These are phyloP conservation scores for Regulus satrapa DNA, from an alignment of 2,113 vertebrate species.

Conservation along the genomic window DNA sequence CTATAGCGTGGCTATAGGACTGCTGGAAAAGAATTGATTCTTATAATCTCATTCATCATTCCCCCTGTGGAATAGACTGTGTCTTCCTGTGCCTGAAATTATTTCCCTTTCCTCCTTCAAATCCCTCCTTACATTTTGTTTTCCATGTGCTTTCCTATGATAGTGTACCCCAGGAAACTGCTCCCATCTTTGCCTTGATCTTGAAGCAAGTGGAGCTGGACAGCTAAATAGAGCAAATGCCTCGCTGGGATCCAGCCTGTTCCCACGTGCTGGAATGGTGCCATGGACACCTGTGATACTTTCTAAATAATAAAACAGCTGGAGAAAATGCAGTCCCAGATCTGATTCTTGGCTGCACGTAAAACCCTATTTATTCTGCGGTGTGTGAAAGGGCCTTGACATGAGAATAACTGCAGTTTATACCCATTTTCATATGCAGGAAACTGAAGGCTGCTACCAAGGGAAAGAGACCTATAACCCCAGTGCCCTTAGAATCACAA, in stretches of 20 bases:
- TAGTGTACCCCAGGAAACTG: background rate
- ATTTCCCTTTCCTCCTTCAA: constrained; percentile 9
- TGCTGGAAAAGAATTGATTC: background rate
- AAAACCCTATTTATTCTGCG: background rate
- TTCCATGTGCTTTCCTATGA: background rate
- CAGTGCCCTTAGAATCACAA: background rate
- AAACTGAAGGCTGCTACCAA: background rate
- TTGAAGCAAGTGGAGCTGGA: background rate
- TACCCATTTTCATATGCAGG: background rate
- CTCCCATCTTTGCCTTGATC: constrained; percentile 5
- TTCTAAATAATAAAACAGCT: constrained; percentile 26
- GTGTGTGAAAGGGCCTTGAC: constrained; percentile 4
- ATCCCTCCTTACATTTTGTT: background rate
- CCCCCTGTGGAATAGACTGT: background rate
- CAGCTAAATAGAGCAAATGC: constrained; percentile 24
- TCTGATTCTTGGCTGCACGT: background rate
- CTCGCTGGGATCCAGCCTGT: background rate
- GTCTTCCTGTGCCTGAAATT: background rate
- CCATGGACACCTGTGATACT: constrained; percentile 17
- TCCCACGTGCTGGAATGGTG: background rate
- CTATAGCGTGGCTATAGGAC: background rate
- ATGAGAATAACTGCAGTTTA: background rate
- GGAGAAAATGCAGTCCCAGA: background rate
- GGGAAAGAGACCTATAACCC: background rate
- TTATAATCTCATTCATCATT: background rate